phyloP scores from a whole-genome alignment of 2,113 vertebrate species.

The Peromyscus maniculatus region DNA sequence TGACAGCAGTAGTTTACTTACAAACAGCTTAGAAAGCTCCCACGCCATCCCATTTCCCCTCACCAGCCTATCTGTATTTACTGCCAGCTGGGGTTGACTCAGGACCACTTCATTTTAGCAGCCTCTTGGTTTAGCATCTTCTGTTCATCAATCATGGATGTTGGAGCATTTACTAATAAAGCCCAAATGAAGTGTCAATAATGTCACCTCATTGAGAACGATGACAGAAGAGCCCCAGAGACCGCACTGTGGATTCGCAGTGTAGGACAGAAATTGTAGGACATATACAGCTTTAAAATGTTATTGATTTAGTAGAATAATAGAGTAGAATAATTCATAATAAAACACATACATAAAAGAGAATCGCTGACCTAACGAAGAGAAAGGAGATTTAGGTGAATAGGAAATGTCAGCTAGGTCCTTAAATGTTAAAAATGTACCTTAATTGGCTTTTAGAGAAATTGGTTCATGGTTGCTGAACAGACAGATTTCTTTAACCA shows the following conservation, averaged over 20 bases:
- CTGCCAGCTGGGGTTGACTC: neutral
- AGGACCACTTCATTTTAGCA: neutral
- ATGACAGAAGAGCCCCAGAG: neutral
- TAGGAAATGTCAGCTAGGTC: neutral
- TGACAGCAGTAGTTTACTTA: neutral
- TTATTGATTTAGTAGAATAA: slow-evolving; percentile 1
- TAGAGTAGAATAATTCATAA: slow-evolving; percentile 39
- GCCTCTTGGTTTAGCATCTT: neutral
- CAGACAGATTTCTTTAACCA: neutral
- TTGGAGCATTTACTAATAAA: neutral
- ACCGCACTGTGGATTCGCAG: neutral
- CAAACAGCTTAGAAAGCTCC: neutral
- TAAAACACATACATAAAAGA: neutral
- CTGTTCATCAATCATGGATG: neutral
- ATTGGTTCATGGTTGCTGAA: slow-evolving; percentile 16
- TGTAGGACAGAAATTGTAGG: neutral
- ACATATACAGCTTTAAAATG: neutral
- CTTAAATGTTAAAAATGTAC: neutral
- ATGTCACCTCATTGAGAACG: neutral
- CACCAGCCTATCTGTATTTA: too few relatives aligned
- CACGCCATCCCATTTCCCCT: too few relatives aligned
- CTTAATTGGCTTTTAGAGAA: neutral
- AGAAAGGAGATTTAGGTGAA: neutral
- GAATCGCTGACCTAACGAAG: neutral
- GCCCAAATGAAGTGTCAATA: neutral